Evolutionary conservation across 2,888 invertebrate species (phyloP), one percentile per base, ranked within the genome.

Genomic region (Agrotis exclamationis): DNA sequence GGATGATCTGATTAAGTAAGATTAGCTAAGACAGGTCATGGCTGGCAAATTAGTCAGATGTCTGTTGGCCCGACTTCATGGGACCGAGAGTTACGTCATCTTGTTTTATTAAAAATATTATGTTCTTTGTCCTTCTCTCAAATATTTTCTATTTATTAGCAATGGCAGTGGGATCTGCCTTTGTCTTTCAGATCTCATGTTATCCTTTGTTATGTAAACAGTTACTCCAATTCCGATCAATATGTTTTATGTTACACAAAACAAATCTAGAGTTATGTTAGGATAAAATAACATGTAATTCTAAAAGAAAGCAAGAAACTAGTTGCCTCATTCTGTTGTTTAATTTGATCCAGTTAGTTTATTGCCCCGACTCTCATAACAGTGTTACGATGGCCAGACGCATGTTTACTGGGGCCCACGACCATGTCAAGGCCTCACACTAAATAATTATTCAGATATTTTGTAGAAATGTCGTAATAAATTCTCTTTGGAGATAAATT

Each of bases 361-460:
- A 84, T 84, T 76, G 76, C 79, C 72, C 73, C 74, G 66, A 20
- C 74, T 79, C 78, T 83, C 76, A 81, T 81, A 81, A 81, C 76
- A 56, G 54, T 70, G 74, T 74, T 76, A 80, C 73, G 74, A 67
- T 70, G 59, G 48, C 68, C 63, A 76, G 60, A 66, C 73, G 68
- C 64, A 65, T 82, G 76, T 73, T 67, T 69, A 62, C 78, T 71
- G 75, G 85, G 80, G 72, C 76, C 72, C 63, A 70, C 70, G 79
- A 80, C 73, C 80, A 60, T 84, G 85, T 85, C 85, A 85, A 85
- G 85, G 85, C 59, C 74, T 69, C 0, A 71, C 58, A 63, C 69
- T 74, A 85, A 84, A 84, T 85, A 82, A 82, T 82, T 83, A 82
- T 82, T 83, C 70, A 68, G 83, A 76, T 75, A 78, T 85, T 84